phyloP scores from a whole-genome alignment of 23 tunicate genomes.

The Botrylloides violaceus region DNA sequence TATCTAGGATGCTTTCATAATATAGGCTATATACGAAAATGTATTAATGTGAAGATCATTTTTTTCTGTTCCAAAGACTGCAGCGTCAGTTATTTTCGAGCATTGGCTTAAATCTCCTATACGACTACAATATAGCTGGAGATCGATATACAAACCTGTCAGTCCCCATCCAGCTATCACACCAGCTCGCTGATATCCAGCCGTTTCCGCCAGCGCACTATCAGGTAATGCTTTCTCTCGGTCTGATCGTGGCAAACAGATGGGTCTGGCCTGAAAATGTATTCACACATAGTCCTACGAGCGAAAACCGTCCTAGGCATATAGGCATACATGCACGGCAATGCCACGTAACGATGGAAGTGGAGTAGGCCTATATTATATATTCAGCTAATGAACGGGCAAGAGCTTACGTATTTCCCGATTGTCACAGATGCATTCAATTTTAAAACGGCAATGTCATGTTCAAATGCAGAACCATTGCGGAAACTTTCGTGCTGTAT shows the following conservation, averaged over 20 bases:
- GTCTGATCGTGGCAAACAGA: constrained; percentile 49
- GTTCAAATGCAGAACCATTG: neutral
- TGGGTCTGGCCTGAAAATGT: constrained; percentile 46
- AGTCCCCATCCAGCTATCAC: constrained; percentile 66
- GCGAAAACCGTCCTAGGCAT: too few species aligned
- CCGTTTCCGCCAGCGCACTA: neutral
- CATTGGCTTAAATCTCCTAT: neutral
- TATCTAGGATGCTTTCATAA: too few species aligned
- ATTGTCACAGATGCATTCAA: constrained; percentile 35
- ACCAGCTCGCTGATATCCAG: constrained; percentile 22
- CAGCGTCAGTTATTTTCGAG: neutral
- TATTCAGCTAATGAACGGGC: too few species aligned
- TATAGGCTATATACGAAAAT: too few species aligned
- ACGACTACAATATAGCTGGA: too few species aligned
- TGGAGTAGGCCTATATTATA: too few species aligned
- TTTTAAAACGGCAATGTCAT: constrained; percentile 59
- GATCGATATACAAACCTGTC: constrained; percentile 8
- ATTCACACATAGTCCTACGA: too few species aligned
- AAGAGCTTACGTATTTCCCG: constrained; percentile 39
- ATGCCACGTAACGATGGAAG: too few species aligned
- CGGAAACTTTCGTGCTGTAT: neutral
- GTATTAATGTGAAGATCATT: too few species aligned
- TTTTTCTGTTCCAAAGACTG: too few species aligned
- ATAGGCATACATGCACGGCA: too few species aligned
- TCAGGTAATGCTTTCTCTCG: constrained; percentile 34